Evolutionary conservation across 2,113 vertebrate species (phyloP).

Genomic region (Rattus norvegicus): GRCr8 NC_086024.1:57669001-57669500

Average conservation of each 20-base stretch:
- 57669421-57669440: background rate
- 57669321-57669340: background rate
- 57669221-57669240: no score
- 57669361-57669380: background rate
- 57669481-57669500: no score
- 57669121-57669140: background rate
- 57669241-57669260: background rate
- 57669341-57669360: background rate
- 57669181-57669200: no score
- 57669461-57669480: background rate
- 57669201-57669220: no score
- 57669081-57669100: background rate
- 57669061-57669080: no score
- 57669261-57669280: background rate
- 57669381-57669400: constrained; percentile 35
- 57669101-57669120: no score
- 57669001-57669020: no score
- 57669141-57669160: background rate
- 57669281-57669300: background rate
- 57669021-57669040: no score
- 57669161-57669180: no score
- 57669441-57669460: background rate
- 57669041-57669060: no score
- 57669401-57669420: background rate
- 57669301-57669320: background rate